These are phyloP conservation scores for Iguana delicatissima DNA, from an alignment of 2,797 vertebrate species.

Conservation along the genomic window DNA sequence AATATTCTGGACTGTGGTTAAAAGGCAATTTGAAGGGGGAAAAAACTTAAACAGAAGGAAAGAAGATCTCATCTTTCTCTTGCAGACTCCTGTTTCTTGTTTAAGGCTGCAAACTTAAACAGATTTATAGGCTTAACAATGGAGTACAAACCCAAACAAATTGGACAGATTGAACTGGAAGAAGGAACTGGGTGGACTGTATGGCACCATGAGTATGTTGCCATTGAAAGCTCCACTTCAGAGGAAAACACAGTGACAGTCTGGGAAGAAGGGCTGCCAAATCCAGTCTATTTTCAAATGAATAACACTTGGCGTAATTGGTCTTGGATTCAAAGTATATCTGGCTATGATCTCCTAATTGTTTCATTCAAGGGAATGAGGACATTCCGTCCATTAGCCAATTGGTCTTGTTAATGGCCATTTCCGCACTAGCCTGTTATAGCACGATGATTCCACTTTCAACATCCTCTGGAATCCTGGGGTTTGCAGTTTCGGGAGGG, in stretches of 20 bases:
- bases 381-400: neutral
- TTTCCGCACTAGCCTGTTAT: too few species aligned
- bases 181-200: too few species aligned
- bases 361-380: conserved; percentile 14
- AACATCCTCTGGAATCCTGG: too few species aligned
- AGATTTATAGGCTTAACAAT: neutral
- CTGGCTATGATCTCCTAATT: conserved; percentile 7
- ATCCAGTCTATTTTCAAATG: neutral
- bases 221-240: neutral
- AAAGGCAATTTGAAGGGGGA: neutral
- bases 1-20: neutral
- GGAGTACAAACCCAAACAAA: neutral
- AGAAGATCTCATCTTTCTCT: neutral
- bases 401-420: neutral
- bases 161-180: too few species aligned
- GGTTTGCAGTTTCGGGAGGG: too few species aligned
- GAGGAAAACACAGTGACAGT: neutral
- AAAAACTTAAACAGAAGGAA: too few species aligned
- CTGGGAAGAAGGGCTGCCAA: neutral
- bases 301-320: conserved; percentile 12
- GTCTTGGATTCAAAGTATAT: neutral
- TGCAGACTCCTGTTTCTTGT: too few species aligned
- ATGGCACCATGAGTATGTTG: too few species aligned
- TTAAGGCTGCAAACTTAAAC: neutral
- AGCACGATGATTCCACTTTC: too few species aligned